phyloP scores from a whole-genome alignment of 2,113 vertebrate species.

The Peromyscus maniculatus region DNA sequence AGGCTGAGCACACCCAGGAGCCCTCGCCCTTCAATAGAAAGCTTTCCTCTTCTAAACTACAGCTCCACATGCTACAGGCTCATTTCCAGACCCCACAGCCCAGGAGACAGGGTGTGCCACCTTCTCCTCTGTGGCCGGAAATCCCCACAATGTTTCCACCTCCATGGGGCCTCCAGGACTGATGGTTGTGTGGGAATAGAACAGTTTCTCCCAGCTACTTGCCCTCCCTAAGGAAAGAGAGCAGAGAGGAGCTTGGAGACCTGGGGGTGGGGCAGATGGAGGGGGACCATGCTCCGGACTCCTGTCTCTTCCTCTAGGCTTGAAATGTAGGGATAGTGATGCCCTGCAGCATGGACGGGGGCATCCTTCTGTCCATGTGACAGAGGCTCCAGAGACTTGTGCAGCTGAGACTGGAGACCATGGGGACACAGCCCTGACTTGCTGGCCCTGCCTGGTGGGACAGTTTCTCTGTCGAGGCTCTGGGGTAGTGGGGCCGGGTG shows the following conservation, averaged over 20 bases:
- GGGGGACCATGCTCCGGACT: too few species aligned
- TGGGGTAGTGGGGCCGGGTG: not conserved
- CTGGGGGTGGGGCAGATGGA: accelerated
- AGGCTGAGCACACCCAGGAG: accelerated
- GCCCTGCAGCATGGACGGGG: not conserved
- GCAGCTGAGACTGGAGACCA: not conserved
- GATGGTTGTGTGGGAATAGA: not conserved
- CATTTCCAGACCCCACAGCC: not conserved
- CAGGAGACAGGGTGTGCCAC: not conserved
- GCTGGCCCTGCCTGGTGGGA: not conserved
- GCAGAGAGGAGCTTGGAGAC: not conserved
- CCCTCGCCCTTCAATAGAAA: not conserved
- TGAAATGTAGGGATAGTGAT: not conserved
- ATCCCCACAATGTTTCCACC: not conserved
- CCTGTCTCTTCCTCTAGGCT: not conserved
- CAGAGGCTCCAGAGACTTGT: not conserved
- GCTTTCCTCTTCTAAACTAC: not conserved
- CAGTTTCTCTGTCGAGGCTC: not conserved
- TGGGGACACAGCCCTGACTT: accelerated
- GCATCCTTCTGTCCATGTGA: not conserved
- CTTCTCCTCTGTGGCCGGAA: not conserved
- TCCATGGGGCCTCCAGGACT: not conserved
- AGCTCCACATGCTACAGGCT: not conserved
- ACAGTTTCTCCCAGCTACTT: not conserved
- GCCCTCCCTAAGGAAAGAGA: too few species aligned